Evolutionary conservation across 2,113 vertebrate species (phyloP).

Genomic region (Casuarius casuarius): DNA sequence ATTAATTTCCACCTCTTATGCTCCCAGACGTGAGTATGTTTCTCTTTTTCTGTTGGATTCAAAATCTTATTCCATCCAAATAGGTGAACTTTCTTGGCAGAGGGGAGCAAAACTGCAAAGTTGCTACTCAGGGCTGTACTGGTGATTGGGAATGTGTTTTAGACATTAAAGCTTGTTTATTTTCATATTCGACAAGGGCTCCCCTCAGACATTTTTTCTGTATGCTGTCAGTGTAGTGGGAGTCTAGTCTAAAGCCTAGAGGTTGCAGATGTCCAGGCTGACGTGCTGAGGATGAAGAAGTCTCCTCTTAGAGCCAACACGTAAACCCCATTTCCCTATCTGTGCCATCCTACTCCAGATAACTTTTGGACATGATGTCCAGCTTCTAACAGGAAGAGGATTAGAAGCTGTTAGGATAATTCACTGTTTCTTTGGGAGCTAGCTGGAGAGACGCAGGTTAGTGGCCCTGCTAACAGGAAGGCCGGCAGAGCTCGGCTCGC

Average conservation of each 20-base stretch:
- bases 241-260: neutral
- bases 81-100: slow-evolving; percentile 44
- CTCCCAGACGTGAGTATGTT: slow-evolving; percentile 24
- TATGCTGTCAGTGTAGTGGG: neutral
- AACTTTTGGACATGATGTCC: neutral
- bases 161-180: slow-evolving; percentile 27
- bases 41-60: neutral
- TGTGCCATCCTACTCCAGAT: neutral
- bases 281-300: neutral
- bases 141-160: slow-evolving; percentile 40
- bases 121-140: neutral
- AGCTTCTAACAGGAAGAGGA: neutral
- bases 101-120: neutral
- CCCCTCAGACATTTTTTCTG: neutral
- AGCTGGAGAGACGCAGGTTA: neutral
- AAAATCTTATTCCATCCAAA: neutral
- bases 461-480: neutral
- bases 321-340: neutral
- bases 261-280: neutral
- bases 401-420: neutral
- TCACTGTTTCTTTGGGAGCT: rapidly evolving
- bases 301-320: neutral
- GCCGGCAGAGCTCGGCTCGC: neutral
- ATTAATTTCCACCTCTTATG: slow-evolving; percentile 48
- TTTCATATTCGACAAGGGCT: neutral